Evolutionary conservation across 2,113 vertebrate species (phyloP).

Genomic region (Colaptes auratus): DNA sequence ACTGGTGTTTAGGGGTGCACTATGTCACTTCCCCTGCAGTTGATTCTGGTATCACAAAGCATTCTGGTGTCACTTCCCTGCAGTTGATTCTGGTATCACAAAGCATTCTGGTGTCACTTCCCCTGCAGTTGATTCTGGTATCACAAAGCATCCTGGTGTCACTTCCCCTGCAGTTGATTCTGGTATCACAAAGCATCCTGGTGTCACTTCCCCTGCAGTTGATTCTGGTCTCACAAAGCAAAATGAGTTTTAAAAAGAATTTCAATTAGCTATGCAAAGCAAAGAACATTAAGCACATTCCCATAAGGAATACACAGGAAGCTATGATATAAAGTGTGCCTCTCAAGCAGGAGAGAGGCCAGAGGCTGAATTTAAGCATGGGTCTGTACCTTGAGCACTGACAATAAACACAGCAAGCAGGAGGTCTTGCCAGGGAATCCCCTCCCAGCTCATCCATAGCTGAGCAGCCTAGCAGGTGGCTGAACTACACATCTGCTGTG

Average conservation of each 20-base stretch:
- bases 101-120: slow-evolving; percentile 1
- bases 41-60: neutral
- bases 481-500: neutral
- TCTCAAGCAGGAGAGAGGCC: neutral
- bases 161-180: neutral
- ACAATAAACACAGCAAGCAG: neutral
- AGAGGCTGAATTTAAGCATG: neutral
- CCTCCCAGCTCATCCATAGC: neutral
- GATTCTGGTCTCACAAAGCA: too few species aligned
- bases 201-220: neutral
- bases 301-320: neutral
- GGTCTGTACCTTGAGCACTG: neutral
- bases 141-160: slow-evolving; percentile 14
- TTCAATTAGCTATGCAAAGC: neutral
- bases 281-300: slow-evolving; percentile 1
- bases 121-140: neutral
- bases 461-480: neutral
- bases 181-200: neutral
- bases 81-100: neutral
- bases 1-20: neutral
- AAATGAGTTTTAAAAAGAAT: neutral
- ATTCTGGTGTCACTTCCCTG: neutral
- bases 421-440: neutral
- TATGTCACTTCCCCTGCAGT: neutral
- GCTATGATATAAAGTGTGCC: neutral